Base-by-base conservation (phyloP, 2,113 vertebrate species). In the Morone chrysops region DNA sequence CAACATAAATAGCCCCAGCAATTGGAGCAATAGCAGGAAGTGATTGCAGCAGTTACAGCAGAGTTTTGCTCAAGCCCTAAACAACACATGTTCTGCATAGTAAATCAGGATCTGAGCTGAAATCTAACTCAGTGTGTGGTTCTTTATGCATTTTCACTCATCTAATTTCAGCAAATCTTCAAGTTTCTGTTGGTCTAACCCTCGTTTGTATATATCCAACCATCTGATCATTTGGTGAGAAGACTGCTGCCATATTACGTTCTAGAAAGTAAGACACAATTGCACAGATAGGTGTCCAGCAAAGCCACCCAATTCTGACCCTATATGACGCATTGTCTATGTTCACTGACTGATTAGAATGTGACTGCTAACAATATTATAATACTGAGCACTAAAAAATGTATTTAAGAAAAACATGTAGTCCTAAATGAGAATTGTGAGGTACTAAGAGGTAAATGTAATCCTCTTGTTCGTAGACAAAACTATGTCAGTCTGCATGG, bases 211-310 rank as follows among this genome's bases (percentile, higher is more conserved):
- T 47, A 22, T 22, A 56, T 12, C 45, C 48, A 16, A 16, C 41
- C 31, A 18, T 57, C 43, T 63, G 18, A 78, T n/a, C 56, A 59
- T 78, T 66, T 41, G 13, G 25, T 22, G 36, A 40, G 53, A 56
- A 71, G 13, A 54, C 22, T 2, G 14, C 36, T 43, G 38, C 8
- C 4, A n/a, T 60, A 53, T 70, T 45, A 18, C 5, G 11, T 8
- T 73, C 17, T 73, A 41, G 47, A 25, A 22, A 40, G 45, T 4
- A 47, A 8, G 43, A 73, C 43, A 51, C 5, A 51, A 62, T 0
- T 62, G 45, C 47, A 22, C 47, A 62, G 71, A n/a, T 20, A 48
- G 43, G 31, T 50, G 31, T 51, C 10, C 20, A 31, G 36, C 36
- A 65, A 73, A 66, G 41, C 11, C 40, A 70, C 22, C 12, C 7